phyloP scores from a whole-genome alignment of 2,888 invertebrate species.

The Stenchaetothrips biformis region DNA sequence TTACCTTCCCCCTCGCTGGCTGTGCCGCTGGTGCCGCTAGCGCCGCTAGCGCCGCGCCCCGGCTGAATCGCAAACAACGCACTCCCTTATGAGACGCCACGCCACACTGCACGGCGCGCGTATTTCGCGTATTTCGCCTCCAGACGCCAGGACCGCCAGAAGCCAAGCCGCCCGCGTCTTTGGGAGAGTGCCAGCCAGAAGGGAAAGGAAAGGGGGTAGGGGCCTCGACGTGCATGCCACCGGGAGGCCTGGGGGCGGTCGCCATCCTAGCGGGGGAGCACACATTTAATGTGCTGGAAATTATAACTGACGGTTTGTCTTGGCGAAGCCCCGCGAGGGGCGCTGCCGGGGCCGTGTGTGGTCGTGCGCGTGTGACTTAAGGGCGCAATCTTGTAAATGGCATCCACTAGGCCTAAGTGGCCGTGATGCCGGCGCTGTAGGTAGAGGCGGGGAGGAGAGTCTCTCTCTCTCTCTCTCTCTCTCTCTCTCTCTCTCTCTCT shows the following conservation, averaged over 20 bases:
- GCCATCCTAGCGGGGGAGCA: background rate
- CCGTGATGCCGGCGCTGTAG: too few relatives aligned
- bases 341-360: background rate
- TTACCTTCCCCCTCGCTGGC: too few relatives aligned
- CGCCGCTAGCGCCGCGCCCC: background rate
- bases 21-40: too few relatives aligned
- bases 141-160: too few relatives aligned
- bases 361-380: constrained; percentile 10
- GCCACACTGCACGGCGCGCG: background rate
- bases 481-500: background rate
- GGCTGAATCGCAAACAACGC: background rate
- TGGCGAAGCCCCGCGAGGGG: background rate
- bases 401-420: constrained; percentile 22
- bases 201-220: too few relatives aligned
- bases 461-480: too few relatives aligned
- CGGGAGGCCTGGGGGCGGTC: too few relatives aligned
- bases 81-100: background rate
- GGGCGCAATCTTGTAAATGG: constrained; percentile 22
- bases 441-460: background rate
- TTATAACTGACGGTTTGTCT: constrained; percentile 22
- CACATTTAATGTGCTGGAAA: constrained; percentile 22
- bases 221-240: too few relatives aligned
- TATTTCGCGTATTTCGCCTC: background rate
- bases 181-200: too few relatives aligned
- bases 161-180: too few relatives aligned